These are phyloP conservation scores for Epizoanthus illoricatus DNA, from an alignment of 92 coral and sea anemone genomes.

Conservation along the genomic window DNA sequence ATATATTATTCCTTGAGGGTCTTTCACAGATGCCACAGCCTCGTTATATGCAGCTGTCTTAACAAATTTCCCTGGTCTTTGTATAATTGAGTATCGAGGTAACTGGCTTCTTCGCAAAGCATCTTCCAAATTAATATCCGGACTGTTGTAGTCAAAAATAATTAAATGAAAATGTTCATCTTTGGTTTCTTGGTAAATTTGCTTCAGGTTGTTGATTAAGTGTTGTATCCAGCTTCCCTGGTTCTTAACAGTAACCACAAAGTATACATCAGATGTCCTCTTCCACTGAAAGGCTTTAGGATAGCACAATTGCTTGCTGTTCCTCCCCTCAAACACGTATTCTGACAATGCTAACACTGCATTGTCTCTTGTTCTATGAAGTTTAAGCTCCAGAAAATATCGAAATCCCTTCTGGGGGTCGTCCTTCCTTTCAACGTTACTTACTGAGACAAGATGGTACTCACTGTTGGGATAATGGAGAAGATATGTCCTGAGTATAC, in stretches of 20 bases:
- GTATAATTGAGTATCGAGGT: constrained; percentile 32
- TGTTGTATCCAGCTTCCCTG: constrained; percentile 70
- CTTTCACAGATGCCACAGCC: constrained; percentile 48
- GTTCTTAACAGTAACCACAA: constrained; percentile 60
- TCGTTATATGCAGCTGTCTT: constrained; percentile 52
- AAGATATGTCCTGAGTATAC: not conserved
- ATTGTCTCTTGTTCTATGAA: constrained; percentile 26
- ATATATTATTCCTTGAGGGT: constrained; percentile 46
- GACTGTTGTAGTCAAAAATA: constrained; percentile 69
- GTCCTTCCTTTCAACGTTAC: constrained; percentile 7
- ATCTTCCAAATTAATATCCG: constrained; percentile 51
- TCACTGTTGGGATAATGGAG: not conserved
- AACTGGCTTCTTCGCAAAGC: constrained; percentile 52
- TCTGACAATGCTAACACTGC: constrained; percentile 54
- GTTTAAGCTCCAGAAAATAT: constrained; percentile 23
- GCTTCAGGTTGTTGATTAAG: constrained; percentile 57
- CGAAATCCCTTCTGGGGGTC: constrained; percentile 6
- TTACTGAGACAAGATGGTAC: constrained; percentile 12
- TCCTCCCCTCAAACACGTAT: constrained; percentile 49
- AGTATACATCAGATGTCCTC: constrained; percentile 44
- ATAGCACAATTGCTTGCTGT: constrained; percentile 30
- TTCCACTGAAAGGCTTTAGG: constrained; percentile 56
- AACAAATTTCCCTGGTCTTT: constrained; percentile 35
- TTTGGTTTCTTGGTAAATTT: constrained; percentile 41
- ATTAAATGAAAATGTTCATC: constrained; percentile 54